These are phyloP conservation scores for Orchesella cincta DNA, from an alignment of 1,140 invertebrate genomes.

Conservation along the genomic window DNA sequence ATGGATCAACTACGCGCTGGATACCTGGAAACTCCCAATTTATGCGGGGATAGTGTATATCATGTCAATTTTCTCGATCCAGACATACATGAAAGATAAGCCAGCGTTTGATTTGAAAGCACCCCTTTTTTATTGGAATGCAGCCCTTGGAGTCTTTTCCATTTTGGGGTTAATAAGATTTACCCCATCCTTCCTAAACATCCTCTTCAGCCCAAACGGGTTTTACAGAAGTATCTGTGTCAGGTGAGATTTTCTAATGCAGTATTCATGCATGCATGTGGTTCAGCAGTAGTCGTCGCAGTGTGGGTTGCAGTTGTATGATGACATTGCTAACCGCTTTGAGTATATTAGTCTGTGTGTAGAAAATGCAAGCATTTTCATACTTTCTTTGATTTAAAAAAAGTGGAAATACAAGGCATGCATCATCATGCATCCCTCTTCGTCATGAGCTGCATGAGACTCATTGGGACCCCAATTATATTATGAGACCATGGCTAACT, in stretches of 20 bases:
- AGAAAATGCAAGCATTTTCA: background rate
- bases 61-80: conserved; percentile 1
- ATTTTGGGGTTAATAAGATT: conserved; percentile 29
- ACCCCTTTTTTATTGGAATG: conserved; percentile 34
- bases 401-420: conserved; percentile 27
- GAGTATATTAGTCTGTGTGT: background rate
- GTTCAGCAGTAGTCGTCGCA: background rate
- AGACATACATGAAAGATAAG: conserved; percentile 27
- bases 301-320: background rate
- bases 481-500: background rate
- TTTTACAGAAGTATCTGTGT: conserved; percentile 41
- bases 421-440: conserved; percentile 14
- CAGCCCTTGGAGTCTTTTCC: conserved; percentile 28
- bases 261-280: background rate
- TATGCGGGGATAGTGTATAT: conserved; percentile 21
- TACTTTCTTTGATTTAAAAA: background rate
- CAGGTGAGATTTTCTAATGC: conserved; percentile 34
- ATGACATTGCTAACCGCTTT: too few relatives aligned
- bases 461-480: conserved; percentile 1
- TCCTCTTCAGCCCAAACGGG: conserved; percentile 32
- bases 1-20: conserved; percentile 22
- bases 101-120: conserved; percentile 24
- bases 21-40: conserved; percentile 8
- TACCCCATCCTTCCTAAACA: conserved; percentile 9
- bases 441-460: conserved; percentile 6